Percentiles rank a stretch among this genome's conserved stretches.
Evolutionary conservation across 2,797 vertebrate genomes (phyloP).

Genomic region (Poecilia wingei): DNA sequence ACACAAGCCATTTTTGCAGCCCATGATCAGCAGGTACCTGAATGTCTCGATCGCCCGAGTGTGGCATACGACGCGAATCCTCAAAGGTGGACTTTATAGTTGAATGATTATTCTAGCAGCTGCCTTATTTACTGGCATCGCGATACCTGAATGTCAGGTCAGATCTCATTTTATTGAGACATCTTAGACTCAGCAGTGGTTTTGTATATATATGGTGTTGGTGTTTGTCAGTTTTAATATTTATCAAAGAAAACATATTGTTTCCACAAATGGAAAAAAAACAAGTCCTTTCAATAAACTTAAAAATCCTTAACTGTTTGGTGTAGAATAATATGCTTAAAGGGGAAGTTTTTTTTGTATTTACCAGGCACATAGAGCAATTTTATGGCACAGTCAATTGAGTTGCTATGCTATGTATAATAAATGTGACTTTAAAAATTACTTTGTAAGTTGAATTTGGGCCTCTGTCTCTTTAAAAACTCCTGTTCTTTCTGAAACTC

Average conservation of each 20-base stretch:
- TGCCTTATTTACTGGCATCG: background rate
- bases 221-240: background rate
- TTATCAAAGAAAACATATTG: background rate
- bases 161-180: background rate
- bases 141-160: background rate
- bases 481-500: too few species aligned
- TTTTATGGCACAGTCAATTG: too few species aligned
- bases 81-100: background rate
- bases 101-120: background rate
- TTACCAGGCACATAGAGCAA: too few species aligned
- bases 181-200: background rate
- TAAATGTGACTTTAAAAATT: too few species aligned
- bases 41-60: background rate
- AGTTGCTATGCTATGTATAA: too few species aligned
- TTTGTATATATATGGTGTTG: background rate
- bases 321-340: background rate
- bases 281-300: background rate
- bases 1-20: background rate
- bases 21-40: conserved; percentile 7
- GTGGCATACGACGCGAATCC: background rate
- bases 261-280: background rate
- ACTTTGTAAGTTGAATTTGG: too few species aligned
- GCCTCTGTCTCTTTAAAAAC: too few species aligned
- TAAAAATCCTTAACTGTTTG: background rate
- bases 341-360: too few species aligned